Base-by-base conservation (phyloP, 2,113 vertebrate genomes). In the Irena cyanogastra region DNA sequence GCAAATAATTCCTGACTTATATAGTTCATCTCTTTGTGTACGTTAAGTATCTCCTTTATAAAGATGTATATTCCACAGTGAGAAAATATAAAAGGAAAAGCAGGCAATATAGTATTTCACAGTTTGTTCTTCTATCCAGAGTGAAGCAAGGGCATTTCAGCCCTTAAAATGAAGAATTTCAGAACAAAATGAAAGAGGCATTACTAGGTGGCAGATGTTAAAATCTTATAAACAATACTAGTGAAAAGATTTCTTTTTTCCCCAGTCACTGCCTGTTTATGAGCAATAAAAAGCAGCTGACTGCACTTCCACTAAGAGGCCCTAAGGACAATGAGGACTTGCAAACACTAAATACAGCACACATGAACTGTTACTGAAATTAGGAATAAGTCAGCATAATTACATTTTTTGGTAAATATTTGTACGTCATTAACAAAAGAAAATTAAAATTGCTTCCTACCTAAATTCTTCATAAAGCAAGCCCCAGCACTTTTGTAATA, bases 401-500 rank as follows among this genome's bases (percentile, higher is more conserved):
- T 45, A n/a, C 16, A 8, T 19, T 88, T 75, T 76, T 87, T 37
- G 31, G 53, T 53, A 89, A 69, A 79, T 42, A 83, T 9, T 27
- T 76, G 5, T 53, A 90, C 72, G 37, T 76, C 63, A 69, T 37
- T 82, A 82, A 66, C 41, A 88, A 53, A 16, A 83, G 77, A 94
- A 93, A 95, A 96, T 93, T 87, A 88, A 95, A 87, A 44, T n/a
- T 44, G 37, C 53, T 64, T 96, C 90, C 96, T 97, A 92, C 95
- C 94, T 90, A 97, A 86, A 94, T 92, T 95, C 70, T 93, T 94
- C 90, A 81, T 9, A 64, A 95, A 93, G 86, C 70, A 91, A 97
- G 81, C 49, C 91, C 94, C 91, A 90, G 83, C 87, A 93, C 54
- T 97, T 90, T 90, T 83, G 84, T 93, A 97, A 98, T 88, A 96